Percentiles rank a stretch among this genome's conserved stretches.
phyloP scores from a whole-genome alignment of 92 coral and sea anemone species.

The Actinostola sp. region DNA sequence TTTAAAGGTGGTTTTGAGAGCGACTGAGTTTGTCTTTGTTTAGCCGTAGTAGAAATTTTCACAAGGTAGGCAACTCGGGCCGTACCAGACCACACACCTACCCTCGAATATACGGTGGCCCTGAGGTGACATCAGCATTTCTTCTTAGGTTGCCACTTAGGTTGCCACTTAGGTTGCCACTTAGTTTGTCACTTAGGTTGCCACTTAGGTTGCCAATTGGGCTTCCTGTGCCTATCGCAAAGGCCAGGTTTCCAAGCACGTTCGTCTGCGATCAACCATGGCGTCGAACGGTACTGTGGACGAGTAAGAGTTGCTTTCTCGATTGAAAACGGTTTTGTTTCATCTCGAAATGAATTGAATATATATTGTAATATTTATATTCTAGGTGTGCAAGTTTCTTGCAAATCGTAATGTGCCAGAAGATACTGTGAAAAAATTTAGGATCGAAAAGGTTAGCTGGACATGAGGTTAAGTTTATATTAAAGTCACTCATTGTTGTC shows the following conservation, averaged over 20 bases:
- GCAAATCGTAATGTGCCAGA: background rate
- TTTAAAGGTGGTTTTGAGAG: too few relatives aligned
- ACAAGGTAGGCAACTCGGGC: too few relatives aligned
- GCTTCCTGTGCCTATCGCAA: conserved; percentile 3
- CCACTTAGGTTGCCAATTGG: conserved; percentile 18
- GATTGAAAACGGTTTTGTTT: background rate
- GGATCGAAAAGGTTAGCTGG: conserved; percentile 1
- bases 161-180: conserved; percentile 13
- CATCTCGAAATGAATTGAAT: background rate
- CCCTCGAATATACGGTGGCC: too few relatives aligned
- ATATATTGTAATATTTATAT: background rate
- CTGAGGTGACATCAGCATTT: too few relatives aligned
- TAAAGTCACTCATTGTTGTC: too few relatives aligned
- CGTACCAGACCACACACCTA: too few relatives aligned
- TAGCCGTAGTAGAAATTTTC: too few relatives aligned
- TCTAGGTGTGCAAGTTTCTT: conserved; percentile 1
- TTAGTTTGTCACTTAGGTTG: conserved; percentile 13
- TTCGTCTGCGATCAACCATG: background rate
- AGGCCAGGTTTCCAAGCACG: background rate
- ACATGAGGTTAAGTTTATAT: background rate
- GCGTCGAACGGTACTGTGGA: conserved; percentile 1
- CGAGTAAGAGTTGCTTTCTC: background rate
- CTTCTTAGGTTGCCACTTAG: conserved; percentile 13
- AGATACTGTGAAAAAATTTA: background rate
- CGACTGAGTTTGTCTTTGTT: too few relatives aligned